phyloP scores from a whole-genome alignment of 2,113 vertebrate genomes.

The Emberiza fucata region DNA sequence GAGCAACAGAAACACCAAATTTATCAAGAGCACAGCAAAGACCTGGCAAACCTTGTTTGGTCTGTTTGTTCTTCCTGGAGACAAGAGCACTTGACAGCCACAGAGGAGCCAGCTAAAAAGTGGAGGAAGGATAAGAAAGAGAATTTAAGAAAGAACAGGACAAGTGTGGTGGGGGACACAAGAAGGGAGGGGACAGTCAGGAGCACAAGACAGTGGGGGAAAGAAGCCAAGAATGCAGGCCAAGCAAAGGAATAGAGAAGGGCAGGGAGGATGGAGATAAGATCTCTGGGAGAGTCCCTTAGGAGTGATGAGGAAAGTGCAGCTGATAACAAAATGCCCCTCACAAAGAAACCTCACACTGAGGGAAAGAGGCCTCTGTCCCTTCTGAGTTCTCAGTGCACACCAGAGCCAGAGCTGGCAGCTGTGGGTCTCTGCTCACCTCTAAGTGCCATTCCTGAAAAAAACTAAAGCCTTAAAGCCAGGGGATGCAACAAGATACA shows the following conservation, averaged over 20 bases:
- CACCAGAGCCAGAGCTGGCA: neutral
- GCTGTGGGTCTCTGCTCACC: neutral
- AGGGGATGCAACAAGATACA: neutral
- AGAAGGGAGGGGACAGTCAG: neutral
- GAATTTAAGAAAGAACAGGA: neutral
- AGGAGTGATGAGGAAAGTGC: neutral
- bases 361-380: neutral
- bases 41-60: constrained; percentile 6
- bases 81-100: neutral
- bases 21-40: constrained; percentile 12
- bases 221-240: neutral
- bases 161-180: neutral
- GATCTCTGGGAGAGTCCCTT: neutral
- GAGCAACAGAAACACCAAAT: constrained; percentile 1
- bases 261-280: neutral
- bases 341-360: neutral
- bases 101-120: neutral
- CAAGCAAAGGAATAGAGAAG: neutral
- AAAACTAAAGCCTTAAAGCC: neutral
- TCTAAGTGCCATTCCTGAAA: neutral
- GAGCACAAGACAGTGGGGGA: neutral
- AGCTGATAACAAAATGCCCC: neutral
- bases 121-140: neutral
- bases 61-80: neutral
- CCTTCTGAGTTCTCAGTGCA: neutral